Base-by-base conservation (phyloP, 1,140 invertebrate species). In the Drosophila kikkawai region DNA sequence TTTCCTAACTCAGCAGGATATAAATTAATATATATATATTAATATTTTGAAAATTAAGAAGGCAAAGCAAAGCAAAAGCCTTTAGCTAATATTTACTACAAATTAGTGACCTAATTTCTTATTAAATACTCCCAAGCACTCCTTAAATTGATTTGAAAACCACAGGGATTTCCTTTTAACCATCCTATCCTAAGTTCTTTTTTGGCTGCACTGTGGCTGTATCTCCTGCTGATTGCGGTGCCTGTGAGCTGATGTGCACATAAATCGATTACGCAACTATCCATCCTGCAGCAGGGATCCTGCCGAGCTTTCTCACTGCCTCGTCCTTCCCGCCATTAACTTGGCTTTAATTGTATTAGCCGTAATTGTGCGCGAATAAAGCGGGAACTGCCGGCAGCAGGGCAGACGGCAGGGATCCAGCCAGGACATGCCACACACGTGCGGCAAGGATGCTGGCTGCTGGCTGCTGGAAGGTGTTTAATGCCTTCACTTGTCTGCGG, bases 261-360 rank as follows among this genome's bases (percentile, higher is more conserved):
- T 88, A 85, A 90, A 88, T 88, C 81, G 82, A 88, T 88, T 90
- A 90, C 85, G 82, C 70, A 90, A 90, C 81, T 76, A 80, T 67
- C 50, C 64, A 45, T 55, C 34, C 48, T 66, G 51, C 36, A 44
- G 53, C 53, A 39, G 19, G 53, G 53, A 56, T 26, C 32, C 42
- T 63, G 36, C 9, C n/a, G 12, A 7, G 29, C 55, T 26, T 11
- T 36, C 53, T 51, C 29, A 7, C 3, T 9, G n/a, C 50, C 12
- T 22, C 11, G 42, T 26, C 13, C 41, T 36, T 17, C 26, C 29
- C 22, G 11, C 74, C 67, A 82, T 88, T 87, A 87, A 90, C 85
- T 84, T 81, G 75, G 77, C 69, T 80, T 84, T 90, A 88, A 88
- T 88, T 88, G 78, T 81, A 85, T 88, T 90, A 90, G 66, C 81